Conservation (phyloP, 1,140 invertebrate genomes). For the Anoplolepis gracilipes region DNA sequence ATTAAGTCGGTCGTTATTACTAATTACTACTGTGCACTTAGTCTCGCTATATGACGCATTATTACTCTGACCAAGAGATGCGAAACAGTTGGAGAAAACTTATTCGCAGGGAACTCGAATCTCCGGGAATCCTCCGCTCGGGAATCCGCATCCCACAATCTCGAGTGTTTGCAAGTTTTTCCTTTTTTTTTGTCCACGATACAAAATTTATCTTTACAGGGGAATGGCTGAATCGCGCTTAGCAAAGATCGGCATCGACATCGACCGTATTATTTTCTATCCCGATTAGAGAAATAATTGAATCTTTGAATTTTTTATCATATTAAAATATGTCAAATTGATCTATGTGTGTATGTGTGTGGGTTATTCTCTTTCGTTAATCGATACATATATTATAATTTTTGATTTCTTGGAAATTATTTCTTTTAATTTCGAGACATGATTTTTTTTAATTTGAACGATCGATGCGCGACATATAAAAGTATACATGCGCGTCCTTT, state of each 20-base stretch:
- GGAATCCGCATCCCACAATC: background rate
- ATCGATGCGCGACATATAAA: background rate
- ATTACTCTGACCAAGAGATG: conserved; percentile 12
- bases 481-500: background rate
- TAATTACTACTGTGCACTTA: conserved; percentile 37
- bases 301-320: background rate
- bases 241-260: background rate
- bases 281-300: background rate
- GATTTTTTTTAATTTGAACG: background rate
- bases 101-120: conserved; percentile 15
- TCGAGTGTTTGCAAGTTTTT: background rate
- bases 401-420: background rate
- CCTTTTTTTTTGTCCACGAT: background rate
- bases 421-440: background rate
- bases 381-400: background rate
- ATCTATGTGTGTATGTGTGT: background rate
- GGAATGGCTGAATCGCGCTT: background rate
- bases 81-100: conserved; percentile 18
- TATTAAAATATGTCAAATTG: conserved; percentile 32
- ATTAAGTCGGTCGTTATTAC: conserved; percentile 43
- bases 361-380: conserved; percentile 14
- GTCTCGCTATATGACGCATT: conserved; percentile 5
- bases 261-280: background rate
- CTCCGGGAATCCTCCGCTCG: background rate
- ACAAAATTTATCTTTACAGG: background rate